phyloP scores from a whole-genome alignment of 1,140 invertebrate genomes.

The Penaeus japonicus region DNA sequence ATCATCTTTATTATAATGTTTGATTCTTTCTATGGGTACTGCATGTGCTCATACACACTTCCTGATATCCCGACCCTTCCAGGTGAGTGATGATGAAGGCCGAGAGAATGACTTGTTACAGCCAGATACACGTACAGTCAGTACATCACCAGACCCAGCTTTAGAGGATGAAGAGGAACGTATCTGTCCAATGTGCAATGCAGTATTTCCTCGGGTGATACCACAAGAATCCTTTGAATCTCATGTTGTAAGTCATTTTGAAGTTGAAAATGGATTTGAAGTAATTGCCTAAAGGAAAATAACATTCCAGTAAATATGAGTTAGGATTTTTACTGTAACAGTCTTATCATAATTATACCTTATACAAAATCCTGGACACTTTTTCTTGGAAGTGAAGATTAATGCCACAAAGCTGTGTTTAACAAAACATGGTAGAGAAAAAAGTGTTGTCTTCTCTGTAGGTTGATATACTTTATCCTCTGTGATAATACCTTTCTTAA shows the following conservation, averaged over 20 bases:
- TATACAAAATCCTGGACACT: no score
- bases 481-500: neutral
- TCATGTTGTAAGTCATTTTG: slow-evolving; percentile 60
- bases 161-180: slow-evolving; percentile 57
- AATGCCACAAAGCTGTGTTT: no score
- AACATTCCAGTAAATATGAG: neutral
- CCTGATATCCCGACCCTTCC: neutral
- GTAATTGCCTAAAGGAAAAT: slow-evolving; percentile 35
- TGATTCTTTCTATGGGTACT: neutral
- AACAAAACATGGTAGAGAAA: no score
- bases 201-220: slow-evolving; percentile 54
- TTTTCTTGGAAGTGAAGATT: no score
- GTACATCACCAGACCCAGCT: slow-evolving; percentile 35
- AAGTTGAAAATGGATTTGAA: slow-evolving; percentile 58
- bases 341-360: no score
- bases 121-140: slow-evolving; percentile 40
- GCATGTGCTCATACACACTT: neutral
- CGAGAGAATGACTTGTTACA: neutral
- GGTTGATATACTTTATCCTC: neutral
- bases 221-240: slow-evolving; percentile 59
- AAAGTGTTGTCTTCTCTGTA: neutral
- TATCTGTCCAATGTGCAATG: slow-evolving; percentile 60
- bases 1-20: no score
- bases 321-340: neutral
- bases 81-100: slow-evolving; percentile 46